phyloP scores from a whole-genome alignment of 1,140 invertebrate genomes.

The Rhizoglyphus robini region DNA sequence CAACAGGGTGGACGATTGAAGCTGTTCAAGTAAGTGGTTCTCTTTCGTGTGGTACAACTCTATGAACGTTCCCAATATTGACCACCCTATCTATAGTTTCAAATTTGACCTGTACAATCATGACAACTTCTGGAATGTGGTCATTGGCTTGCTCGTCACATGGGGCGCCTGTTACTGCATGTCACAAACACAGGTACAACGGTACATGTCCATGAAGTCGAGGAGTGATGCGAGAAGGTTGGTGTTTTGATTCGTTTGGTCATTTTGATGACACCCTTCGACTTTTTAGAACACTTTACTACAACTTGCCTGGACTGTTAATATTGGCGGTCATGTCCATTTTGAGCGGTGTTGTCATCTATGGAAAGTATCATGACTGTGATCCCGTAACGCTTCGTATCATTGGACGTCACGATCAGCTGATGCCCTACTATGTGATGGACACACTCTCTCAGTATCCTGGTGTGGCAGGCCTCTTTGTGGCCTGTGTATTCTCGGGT shows the following conservation, averaged over 20 bases:
- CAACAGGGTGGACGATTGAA: conserved; percentile 47
- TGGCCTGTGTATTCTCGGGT: conserved; percentile 30
- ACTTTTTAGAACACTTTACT: conserved; percentile 17
- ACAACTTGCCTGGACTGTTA: conserved; percentile 15
- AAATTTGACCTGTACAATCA: conserved; percentile 22
- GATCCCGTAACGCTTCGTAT: conserved; percentile 30
- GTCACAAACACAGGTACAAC: conserved; percentile 23
- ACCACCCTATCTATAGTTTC: not conserved
- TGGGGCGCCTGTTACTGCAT: conserved; percentile 19
- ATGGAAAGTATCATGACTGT: conserved; percentile 31
- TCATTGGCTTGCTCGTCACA: no score
- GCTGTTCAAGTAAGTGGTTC: conserved; percentile 46
- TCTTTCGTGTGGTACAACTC: not conserved
- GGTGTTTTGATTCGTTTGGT: no score
- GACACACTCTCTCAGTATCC: conserved; percentile 26
- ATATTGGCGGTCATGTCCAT: conserved; percentile 11
- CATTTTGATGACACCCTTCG: no score
- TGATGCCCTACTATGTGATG: conserved; percentile 31
- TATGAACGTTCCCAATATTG: not conserved
- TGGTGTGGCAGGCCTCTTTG: conserved; percentile 32
- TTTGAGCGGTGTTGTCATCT: conserved; percentile 31
- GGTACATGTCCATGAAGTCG: conserved; percentile 21
- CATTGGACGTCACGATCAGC: conserved; percentile 28
- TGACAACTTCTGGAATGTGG: conserved; percentile 22
- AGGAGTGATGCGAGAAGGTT: conserved; percentile 18